A percentile compares a stretch with the other conserved stretches of the same genome.
Conservation (phyloP, 2,888 invertebrate species). For the Acleris literana region DNA sequence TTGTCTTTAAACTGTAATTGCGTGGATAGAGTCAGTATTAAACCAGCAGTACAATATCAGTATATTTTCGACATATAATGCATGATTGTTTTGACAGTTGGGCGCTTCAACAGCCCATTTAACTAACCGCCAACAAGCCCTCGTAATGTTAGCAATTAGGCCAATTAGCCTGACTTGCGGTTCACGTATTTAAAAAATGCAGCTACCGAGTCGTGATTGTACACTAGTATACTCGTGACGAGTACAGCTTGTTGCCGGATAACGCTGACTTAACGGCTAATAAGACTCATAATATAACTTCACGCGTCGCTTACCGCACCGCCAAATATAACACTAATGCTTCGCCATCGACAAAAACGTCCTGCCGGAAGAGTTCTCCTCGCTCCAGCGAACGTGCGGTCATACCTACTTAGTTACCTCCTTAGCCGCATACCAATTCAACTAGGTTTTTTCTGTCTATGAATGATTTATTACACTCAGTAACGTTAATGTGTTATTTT, state of each 20-base stretch:
- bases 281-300: slow-evolving; percentile 11
- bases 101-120: too few relatives aligned
- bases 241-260: slow-evolving; percentile 39
- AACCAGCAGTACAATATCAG: too few relatives aligned
- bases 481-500: background rate
- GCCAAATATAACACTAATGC: slow-evolving; percentile 33
- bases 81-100: too few relatives aligned
- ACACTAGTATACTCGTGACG: slow-evolving; percentile 28
- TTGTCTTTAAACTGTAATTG: too few relatives aligned
- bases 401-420: slow-evolving; percentile 6
- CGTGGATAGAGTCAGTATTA: too few relatives aligned
- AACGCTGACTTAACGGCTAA: slow-evolving; percentile 18
- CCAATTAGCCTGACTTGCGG: background rate
- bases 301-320: slow-evolving; percentile 42
- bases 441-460: slow-evolving; percentile 27
- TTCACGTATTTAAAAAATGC: slow-evolving; percentile 21
- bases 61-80: too few relatives aligned
- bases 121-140: too few relatives aligned
- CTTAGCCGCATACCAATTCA: slow-evolving; percentile 6
- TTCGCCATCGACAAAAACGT: slow-evolving; percentile 39
- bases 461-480: slow-evolving; percentile 34
- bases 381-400: slow-evolving; percentile 35
- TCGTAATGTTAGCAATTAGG: background rate
- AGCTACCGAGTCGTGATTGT: slow-evolving; percentile 10
- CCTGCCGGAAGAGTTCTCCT: slow-evolving; percentile 44